Evolutionary conservation across 2,888 invertebrate species (phyloP).

Genomic region (Drosophila mimetica): DNA sequence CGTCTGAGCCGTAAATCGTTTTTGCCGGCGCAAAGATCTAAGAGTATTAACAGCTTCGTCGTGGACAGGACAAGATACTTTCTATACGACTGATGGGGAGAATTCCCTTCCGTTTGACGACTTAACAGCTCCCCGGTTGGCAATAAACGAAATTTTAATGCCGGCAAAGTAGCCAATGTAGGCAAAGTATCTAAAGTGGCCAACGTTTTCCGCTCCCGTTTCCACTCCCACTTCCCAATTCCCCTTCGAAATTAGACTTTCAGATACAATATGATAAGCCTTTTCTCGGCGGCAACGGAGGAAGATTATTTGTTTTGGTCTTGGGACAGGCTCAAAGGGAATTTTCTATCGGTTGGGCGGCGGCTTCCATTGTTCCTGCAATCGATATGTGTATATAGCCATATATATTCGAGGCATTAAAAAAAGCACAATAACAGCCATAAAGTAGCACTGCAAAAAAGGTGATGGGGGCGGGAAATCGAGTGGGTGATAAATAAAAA

Average conservation of each 20-base stretch:
- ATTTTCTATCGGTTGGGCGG: slow-evolving; percentile 57
- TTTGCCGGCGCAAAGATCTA: background rate
- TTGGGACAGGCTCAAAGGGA: slow-evolving; percentile 62
- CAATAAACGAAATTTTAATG: slow-evolving; percentile 77
- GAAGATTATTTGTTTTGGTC: slow-evolving; percentile 65
- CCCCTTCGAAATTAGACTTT: slow-evolving; percentile 61
- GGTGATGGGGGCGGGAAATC: background rate
- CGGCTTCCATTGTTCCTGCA: slow-evolving; percentile 37
- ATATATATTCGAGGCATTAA: slow-evolving; percentile 44
- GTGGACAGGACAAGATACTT: slow-evolving; percentile 8
- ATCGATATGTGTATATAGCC: slow-evolving; percentile 49
- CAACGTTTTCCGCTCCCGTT: slow-evolving; percentile 12
- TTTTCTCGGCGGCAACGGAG: slow-evolving; percentile 51
- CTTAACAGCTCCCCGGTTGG: slow-evolving; percentile 73
- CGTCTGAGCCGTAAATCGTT: slow-evolving; percentile 16
- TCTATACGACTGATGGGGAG: slow-evolving; percentile 9
- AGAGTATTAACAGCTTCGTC: slow-evolving; percentile 38
- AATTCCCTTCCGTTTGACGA: slow-evolving; percentile 50
- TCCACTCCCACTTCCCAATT: background rate
- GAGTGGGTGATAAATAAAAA: slow-evolving; percentile 49
- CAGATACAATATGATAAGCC: slow-evolving; percentile 71
- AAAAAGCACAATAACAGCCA: slow-evolving; percentile 66
- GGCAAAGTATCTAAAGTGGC: slow-evolving; percentile 39
- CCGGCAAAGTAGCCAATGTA: slow-evolving; percentile 49
- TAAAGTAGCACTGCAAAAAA: slow-evolving; percentile 28